A percentile compares a stretch with the other conserved stretches of the same genome.
phyloP scores from a whole-genome alignment of 2,888 invertebrate species.

The Siphlonurus alternatus region DNA sequence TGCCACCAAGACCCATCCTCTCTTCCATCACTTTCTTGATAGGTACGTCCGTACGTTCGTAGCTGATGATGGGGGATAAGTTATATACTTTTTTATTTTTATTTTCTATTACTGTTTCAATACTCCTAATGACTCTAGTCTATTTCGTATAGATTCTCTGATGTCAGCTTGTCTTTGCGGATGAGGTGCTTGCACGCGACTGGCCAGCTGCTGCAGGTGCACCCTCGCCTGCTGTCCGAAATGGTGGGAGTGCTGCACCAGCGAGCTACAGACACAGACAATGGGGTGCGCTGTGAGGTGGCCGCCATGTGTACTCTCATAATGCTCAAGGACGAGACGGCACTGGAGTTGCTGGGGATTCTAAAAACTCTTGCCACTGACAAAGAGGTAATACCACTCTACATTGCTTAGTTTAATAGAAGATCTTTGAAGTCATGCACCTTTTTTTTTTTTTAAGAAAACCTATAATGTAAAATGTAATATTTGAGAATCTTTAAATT shows the following conservation, averaged over 20 bases:
- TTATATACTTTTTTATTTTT: too few relatives aligned
- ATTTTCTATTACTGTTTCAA: too few relatives aligned
- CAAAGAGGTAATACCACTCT: neutral
- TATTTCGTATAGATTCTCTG: neutral
- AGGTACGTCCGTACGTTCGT: too few relatives aligned
- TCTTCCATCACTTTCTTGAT: neutral
- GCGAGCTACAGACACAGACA: neutral
- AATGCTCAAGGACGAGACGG: neutral
- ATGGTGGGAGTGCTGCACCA: neutral
- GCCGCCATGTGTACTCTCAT: neutral
- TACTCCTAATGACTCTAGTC: too few relatives aligned
- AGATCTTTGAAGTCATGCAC: too few relatives aligned
- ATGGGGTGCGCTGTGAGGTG: neutral
- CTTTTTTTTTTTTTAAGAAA: too few relatives aligned
- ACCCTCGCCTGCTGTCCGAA: neutral
- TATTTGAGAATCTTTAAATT: too few relatives aligned
- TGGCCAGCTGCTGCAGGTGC: neutral
- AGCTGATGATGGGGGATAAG: too few relatives aligned
- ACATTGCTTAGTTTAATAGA: too few relatives aligned
- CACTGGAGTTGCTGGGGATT: neutral
- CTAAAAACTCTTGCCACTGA: neutral
- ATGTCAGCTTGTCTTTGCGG: neutral
- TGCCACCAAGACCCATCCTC: neutral
- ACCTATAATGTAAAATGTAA: too few relatives aligned
- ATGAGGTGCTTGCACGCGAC: neutral